Evolutionary conservation across 2,797 vertebrate genomes (phyloP).

Genomic region (Artibeus lituratus): DNA sequence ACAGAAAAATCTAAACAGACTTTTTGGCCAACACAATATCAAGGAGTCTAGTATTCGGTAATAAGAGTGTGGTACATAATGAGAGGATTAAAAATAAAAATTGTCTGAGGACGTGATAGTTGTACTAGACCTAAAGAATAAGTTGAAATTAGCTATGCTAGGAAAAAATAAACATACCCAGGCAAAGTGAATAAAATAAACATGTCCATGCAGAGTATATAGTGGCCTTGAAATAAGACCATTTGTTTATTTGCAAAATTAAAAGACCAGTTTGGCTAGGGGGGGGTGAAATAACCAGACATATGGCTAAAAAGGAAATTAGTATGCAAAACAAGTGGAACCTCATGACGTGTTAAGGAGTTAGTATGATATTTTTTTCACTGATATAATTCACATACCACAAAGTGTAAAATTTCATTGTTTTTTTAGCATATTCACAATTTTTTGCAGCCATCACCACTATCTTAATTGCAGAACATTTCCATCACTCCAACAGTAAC

Average conservation of each 20-base stretch:
- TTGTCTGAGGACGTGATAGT: neutral
- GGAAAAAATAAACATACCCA: conserved; percentile 6
- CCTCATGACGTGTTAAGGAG: neutral
- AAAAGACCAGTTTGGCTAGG: neutral
- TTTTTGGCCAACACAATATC: neutral
- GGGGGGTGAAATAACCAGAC: neutral
- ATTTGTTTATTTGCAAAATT: neutral
- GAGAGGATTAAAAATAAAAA: neutral
- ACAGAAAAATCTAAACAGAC: neutral
- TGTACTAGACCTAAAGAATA: neutral
- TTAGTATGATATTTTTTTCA: neutral
- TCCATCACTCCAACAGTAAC: neutral
- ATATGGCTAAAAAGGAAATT: neutral
- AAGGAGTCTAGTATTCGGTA: neutral
- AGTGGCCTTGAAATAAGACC: neutral
- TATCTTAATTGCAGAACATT: neutral
- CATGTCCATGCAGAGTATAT: neutral
- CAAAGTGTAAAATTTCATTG: neutral
- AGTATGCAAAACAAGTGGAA: neutral
- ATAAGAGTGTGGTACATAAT: neutral
- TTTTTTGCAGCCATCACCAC: neutral
- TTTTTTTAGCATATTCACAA: neutral
- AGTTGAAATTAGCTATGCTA: neutral
- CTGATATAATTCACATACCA: neutral
- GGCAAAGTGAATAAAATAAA: neutral